Base-by-base conservation (phyloP, 2,797 vertebrate species). In the Epinephelus malabaricus region DNA sequence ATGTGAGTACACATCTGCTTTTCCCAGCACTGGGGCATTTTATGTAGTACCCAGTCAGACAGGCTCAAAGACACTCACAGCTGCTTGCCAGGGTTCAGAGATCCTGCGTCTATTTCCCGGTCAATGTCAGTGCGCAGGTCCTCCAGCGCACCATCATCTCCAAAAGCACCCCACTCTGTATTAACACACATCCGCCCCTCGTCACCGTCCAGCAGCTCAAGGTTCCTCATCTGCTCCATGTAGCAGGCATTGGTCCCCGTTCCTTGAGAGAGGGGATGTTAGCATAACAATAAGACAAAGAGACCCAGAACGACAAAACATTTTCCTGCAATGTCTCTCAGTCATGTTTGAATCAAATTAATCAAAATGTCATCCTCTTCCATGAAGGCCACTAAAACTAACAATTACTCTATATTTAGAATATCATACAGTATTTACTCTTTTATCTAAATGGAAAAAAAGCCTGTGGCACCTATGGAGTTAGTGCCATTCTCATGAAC, bases 181-280 rank as follows among this genome's bases (percentile, higher is more conserved):
- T 99, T 99, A 75, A 99, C 95, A 60, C 98, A 99, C 98, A 99
- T 99, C 1, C 96, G 93, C 0, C 98, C 98, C 77, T 99, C 98
- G 0, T 99, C 98, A 0, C 97, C 98, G 7, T 99, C 98, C 84
- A 99, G 96, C 75, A 93, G 75, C 83, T 98, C 97, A 0, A 99
- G 94, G 90, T 99, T 96, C 8, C 97, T 96, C 97, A 99, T 98
- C 86, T 99, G 97, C 90, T 99, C 98, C 98, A 99, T 99, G 95
- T 99, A 99, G 84, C 98, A 99, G 27, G 97, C 97, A 0, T 99
- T 99, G 79, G 97, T 98, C 1, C 98, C 98, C 0, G 97, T 99
- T 54, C 98, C 98, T 99, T 79, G 0, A 77, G 72, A 46, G 34
- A 69, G 62, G 1, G 0, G 14, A 62, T 27, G 14, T 59, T 17